Evolutionary conservation across 2,797 vertebrate species (phyloP).

Genomic region (Lepus oiostolus): DNA sequence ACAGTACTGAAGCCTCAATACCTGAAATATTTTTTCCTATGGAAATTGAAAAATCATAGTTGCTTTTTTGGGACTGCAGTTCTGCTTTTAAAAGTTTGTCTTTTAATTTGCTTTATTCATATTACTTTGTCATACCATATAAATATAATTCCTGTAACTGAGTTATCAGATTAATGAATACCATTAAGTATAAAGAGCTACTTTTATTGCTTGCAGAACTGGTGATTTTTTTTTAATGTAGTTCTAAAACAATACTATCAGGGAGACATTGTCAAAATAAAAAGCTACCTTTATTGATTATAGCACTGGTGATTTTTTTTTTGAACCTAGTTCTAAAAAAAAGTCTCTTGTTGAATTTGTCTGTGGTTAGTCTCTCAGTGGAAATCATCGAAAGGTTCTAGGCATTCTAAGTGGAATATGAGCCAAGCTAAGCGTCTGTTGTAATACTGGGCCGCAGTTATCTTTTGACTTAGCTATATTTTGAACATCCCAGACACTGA

Average conservation of each 20-base stretch:
- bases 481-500: slow-evolving; percentile 4
- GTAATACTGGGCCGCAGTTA: not conserved
- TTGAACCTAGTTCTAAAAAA: not conserved
- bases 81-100: not conserved
- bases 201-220: slow-evolving; percentile 10
- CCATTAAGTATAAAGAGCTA: not conserved
- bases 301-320: no score
- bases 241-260: not conserved
- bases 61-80: not conserved
- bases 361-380: not conserved
- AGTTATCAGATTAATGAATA: slow-evolving; percentile 6
- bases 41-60: not conserved
- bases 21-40: not conserved
- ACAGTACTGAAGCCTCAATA: not conserved
- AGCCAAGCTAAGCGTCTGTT: not conserved
- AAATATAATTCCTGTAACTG: slow-evolving; percentile 39
- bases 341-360: not conserved
- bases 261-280: no score
- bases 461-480: slow-evolving; percentile 10
- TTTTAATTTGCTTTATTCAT: slow-evolving; percentile 46
- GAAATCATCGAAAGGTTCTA: slow-evolving; percentile 1
- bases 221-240: not conserved
- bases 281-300: no score
- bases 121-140: slow-evolving; percentile 40
- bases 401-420: not conserved